Evolutionary conservation across 1,140 invertebrate genomes (phyloP), one percentile per base, ranked within the genome.

Genomic region (Nixonia krombeini): DNA sequence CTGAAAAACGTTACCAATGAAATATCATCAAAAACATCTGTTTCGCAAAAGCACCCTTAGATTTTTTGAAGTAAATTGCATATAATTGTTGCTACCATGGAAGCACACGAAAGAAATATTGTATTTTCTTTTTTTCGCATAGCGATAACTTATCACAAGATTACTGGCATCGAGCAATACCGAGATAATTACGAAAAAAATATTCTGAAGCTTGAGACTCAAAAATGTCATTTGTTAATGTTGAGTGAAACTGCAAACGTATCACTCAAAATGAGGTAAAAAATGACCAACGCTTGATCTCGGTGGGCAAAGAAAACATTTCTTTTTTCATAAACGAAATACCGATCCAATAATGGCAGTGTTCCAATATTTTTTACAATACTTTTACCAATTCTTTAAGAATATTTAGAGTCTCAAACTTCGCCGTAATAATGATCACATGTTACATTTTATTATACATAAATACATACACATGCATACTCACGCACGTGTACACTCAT

Each of bases 101-200:
- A 79, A 79, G 77, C 77, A 79, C 77, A 77, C 65, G 70, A 74
- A 72, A 75, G 71, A 52, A 63, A 50, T 72, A 59, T 69, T 50
- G 25, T 71, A 38, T 35, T 44, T 31, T 53, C 21, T 58, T 61
- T 55, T 71, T 68, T 53, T 61, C 62, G n/a, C 16, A 41, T 21
- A 49, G 33, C n/a, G 21, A 28, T 26, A 26, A 38, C 31, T 23
- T 38, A 50, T 41, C 38, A 71, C 52, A 73, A 52, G 29, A 71
- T 67, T 42, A 23, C 23, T 25, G 17, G 17, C 35, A 51, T 68
- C 49, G 49, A 65, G 10, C 66, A 72, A 70, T 33, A 61, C 61
- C 58, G 46, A 73, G 58, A n/a, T n/a, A 59, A 31, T 29, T 45
- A 33, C 35, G 33, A 68, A 41, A 46, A 53, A 25, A 33, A 29